These are phyloP conservation scores for Anhinga anhinga DNA, from an alignment of 2,113 vertebrate species.

Conservation along the genomic window DNA sequence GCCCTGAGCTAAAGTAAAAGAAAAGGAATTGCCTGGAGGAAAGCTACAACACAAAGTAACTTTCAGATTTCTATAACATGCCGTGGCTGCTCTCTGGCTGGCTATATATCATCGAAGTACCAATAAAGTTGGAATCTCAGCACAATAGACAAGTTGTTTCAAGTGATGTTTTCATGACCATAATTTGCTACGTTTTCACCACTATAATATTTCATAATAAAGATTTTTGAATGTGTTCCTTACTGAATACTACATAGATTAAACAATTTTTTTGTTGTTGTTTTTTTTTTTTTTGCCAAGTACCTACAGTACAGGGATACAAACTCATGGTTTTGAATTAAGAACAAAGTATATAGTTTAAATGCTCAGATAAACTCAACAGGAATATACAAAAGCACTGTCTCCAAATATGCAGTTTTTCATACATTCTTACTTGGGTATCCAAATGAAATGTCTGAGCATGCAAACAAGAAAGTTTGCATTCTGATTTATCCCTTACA, in stretches of 20 bases:
- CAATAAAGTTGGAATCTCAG: neutral
- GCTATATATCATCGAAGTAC: neutral
- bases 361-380: neutral
- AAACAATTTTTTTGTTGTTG: too few species aligned
- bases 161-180: neutral
- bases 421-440: neutral
- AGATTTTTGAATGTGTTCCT: neutral
- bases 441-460: neutral
- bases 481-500: neutral
- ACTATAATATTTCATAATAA: neutral
- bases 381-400: neutral
- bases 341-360: neutral
- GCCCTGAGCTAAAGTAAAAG: neutral
- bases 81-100: neutral
- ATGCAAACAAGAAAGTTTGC: neutral
- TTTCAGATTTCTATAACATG: neutral
- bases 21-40: neutral
- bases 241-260: neutral
- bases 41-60: neutral
- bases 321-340: neutral
- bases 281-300: neutral
- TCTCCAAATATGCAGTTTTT: neutral
- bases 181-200: neutral
- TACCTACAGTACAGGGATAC: neutral
- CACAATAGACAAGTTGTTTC: neutral